These are phyloP conservation scores for Odontamblyopus lacepedii DNA, from an alignment of 2,797 vertebrate genomes.

Conservation along the genomic window DNA sequence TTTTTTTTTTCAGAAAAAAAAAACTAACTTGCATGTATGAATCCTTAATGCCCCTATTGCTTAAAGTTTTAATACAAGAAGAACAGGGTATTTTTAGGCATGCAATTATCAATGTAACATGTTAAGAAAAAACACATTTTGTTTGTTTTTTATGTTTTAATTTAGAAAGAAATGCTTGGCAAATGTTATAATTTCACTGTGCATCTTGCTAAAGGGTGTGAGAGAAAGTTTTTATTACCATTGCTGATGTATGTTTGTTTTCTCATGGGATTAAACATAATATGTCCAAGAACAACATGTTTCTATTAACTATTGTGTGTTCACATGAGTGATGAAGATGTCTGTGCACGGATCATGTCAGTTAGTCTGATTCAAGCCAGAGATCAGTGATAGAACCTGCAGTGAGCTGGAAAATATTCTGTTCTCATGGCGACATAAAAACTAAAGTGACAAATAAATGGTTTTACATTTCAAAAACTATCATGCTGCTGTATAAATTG, in stretches of 20 bases:
- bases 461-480: no score
- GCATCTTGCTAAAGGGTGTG: slow-evolving; percentile 59
- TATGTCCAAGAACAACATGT: slow-evolving; percentile 67
- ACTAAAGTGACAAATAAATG: neutral
- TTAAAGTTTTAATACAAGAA: slow-evolving; percentile 60
- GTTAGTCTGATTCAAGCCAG: slow-evolving; percentile 2
- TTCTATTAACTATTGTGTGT: slow-evolving; percentile 50
- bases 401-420: slow-evolving; percentile 17
- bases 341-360: slow-evolving; percentile 5
- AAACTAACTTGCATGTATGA: slow-evolving; percentile 63
- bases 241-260: slow-evolving; percentile 71
- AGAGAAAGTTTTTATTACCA: slow-evolving; percentile 49
- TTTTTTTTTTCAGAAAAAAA: slow-evolving; percentile 33
- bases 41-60: slow-evolving; percentile 42
- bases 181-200: slow-evolving; percentile 57
- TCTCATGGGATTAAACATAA: slow-evolving; percentile 78
- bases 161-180: slow-evolving; percentile 47
- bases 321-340: slow-evolving; percentile 26
- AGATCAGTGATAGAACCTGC: slow-evolving; percentile 1
- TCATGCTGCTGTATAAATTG: no score
- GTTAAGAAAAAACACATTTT: slow-evolving; percentile 38
- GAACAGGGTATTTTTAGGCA: slow-evolving; percentile 84
- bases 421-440: neutral
- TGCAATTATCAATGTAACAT: slow-evolving; percentile 59
- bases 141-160: slow-evolving; percentile 31